Evolutionary conservation across 2,797 vertebrate species (phyloP).

Genomic region (Micropoecilia bifurca): DNA sequence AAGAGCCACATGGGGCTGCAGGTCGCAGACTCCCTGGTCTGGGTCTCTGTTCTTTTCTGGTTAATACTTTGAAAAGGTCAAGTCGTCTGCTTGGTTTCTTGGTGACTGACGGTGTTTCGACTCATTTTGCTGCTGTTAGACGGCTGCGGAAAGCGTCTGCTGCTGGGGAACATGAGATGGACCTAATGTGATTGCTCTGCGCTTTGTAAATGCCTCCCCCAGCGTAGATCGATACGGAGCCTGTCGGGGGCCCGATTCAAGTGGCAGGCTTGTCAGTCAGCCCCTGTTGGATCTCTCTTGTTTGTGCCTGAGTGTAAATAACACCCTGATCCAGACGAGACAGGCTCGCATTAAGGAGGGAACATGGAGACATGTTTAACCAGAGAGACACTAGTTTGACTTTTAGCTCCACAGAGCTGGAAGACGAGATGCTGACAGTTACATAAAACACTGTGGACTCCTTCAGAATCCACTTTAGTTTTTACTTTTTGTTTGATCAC

Average conservation of each 20-base stretch:
- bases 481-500: neutral
- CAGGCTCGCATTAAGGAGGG: neutral
- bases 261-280: conserved; percentile 43
- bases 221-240: conserved; percentile 52
- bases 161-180: conserved; percentile 30
- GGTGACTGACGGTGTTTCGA: conserved; percentile 45
- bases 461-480: neutral
- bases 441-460: too few species aligned
- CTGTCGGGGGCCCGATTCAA: conserved; percentile 28
- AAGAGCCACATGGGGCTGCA: neutral
- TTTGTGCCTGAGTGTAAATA: conserved; percentile 40
- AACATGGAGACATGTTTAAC: conserved; percentile 16
- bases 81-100: neutral
- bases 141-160: conserved; percentile 37
- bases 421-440: neutral
- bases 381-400: neutral
- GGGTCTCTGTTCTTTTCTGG: neutral
- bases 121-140: conserved; percentile 29
- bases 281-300: conserved; percentile 41
- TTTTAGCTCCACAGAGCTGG: neutral
- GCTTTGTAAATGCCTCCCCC: conserved; percentile 45
- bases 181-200: conserved; percentile 30
- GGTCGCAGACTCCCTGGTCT: neutral
- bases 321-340: conserved; percentile 1
- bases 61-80: neutral